Evolutionary conservation across 1,140 invertebrate species (phyloP).

Genomic region (Tetragonula clypearis): DNA sequence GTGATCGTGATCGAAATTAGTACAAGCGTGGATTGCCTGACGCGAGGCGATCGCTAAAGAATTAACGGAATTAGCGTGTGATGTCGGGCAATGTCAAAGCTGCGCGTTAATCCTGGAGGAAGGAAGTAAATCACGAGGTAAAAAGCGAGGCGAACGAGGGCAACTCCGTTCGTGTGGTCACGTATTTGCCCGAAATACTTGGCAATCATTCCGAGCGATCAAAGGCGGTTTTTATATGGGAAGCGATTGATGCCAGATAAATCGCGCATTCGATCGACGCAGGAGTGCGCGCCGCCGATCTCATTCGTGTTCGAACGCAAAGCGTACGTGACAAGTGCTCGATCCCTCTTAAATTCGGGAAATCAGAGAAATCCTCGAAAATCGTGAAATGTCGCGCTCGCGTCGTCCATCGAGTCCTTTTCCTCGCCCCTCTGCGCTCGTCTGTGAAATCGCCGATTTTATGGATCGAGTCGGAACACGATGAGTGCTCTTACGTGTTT

Average conservation of each 20-base stretch:
- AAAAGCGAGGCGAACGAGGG: not conserved
- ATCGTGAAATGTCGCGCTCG: not conserved
- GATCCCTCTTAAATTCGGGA: slow-evolving; percentile 12
- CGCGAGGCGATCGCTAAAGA: not conserved
- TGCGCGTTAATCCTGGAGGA: too few species aligned
- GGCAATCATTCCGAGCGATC: not conserved
- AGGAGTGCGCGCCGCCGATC: slow-evolving; percentile 13
- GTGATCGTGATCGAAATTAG: too few species aligned
- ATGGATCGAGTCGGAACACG: not conserved
- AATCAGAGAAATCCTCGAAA: slow-evolving; percentile 2
- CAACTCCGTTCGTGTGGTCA: not conserved
- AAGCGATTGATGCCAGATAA: slow-evolving; percentile 5
- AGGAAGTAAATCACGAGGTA: not conserved
- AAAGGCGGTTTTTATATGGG: not conserved
- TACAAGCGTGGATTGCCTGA: too few species aligned
- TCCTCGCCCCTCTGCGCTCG: not conserved
- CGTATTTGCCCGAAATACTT: slow-evolving; percentile 8
- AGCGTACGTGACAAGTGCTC: slow-evolving; percentile 23
- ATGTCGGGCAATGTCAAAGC: not conserved
- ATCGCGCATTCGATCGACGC: slow-evolving; percentile 1
- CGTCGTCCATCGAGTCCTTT: not conserved
- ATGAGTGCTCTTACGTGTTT: too few species aligned
- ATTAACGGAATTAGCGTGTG: not conserved
- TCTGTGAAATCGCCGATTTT: not conserved
- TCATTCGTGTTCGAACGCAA: not conserved